Evolutionary conservation across 2,797 vertebrate genomes (phyloP).

Genomic region (Poecilia gillii): DNA sequence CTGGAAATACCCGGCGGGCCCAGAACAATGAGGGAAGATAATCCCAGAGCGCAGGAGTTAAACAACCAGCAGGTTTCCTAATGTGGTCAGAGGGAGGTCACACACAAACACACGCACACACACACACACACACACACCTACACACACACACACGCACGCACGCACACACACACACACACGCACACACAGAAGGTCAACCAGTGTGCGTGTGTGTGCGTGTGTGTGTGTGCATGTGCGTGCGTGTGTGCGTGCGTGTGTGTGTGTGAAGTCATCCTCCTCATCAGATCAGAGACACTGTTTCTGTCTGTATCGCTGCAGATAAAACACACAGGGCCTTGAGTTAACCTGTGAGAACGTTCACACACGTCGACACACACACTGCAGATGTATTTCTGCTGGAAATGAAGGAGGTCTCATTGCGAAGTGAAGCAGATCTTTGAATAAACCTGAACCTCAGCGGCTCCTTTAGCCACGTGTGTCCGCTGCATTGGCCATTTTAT

Average conservation of each 20-base stretch:
- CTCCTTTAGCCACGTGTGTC: background rate
- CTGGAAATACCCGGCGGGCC: background rate
- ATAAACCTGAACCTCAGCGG: background rate
- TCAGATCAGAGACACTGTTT: slow-evolving; percentile 60
- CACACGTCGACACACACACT: background rate
- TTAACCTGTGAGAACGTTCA: slow-evolving; percentile 56
- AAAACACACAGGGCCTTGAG: slow-evolving; percentile 58
- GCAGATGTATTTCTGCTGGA: background rate
- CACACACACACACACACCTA: slow-evolving; percentile 38
- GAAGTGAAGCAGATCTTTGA: background rate
- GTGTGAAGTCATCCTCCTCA: slow-evolving; percentile 34
- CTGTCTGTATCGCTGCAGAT: slow-evolving; percentile 56
- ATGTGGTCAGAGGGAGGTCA: slow-evolving; percentile 41
- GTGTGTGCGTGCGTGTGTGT: background rate
- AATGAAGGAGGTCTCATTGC: background rate
- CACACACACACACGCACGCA: background rate
- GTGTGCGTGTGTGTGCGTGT: background rate
- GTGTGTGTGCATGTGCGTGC: no score
- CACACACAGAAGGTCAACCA: slow-evolving; percentile 47
- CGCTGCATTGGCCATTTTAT: background rate
- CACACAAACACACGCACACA: background rate
- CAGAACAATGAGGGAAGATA: slow-evolving; percentile 9
- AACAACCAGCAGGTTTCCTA: slow-evolving; percentile 13
- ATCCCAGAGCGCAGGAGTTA: slow-evolving; percentile 11
- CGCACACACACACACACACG: no score